Percentiles rank a stretch among this genome's conserved stretches.
phyloP scores from a whole-genome alignment of 2,797 vertebrate species.

The Threskiornis aethiopicus region DNA sequence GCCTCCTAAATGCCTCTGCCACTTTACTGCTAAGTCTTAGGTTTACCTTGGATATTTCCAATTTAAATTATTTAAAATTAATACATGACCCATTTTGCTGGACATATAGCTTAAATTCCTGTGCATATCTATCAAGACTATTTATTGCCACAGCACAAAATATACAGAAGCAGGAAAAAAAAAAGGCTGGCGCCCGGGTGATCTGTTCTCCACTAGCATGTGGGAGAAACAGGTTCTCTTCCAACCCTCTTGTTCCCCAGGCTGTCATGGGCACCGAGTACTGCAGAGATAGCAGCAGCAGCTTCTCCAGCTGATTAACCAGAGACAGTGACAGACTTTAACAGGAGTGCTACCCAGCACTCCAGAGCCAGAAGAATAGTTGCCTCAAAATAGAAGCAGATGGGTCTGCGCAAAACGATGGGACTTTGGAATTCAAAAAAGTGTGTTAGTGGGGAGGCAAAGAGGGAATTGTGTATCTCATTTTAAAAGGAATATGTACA shows the following conservation, averaged over 20 bases:
- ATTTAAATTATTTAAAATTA: not conserved
- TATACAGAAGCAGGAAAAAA: not conserved
- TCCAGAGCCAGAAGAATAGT: constrained; percentile 64
- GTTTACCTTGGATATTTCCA: not conserved
- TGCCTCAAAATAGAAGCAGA: constrained; percentile 70
- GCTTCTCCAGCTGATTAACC: constrained; percentile 71
- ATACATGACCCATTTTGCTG: not conserved
- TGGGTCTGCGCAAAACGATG: constrained; percentile 28
- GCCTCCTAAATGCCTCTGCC: not conserved
- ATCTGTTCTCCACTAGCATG: constrained; percentile 47
- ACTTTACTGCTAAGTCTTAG: not conserved
- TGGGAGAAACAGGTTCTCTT: constrained; percentile 62
- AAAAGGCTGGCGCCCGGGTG: not conserved
- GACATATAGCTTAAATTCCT: not conserved
- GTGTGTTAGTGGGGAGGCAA: constrained; percentile 13
- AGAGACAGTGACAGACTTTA: constrained; percentile 69
- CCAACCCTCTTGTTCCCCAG: constrained; percentile 60
- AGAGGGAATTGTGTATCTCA: constrained; percentile 38
- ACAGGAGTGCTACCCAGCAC: constrained; percentile 58
- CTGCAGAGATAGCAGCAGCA: constrained; percentile 62
- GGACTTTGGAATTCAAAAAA: constrained; percentile 32
- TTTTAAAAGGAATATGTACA: constrained; percentile 27
- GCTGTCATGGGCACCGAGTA: constrained; percentile 55
- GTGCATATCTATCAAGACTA: not conserved
- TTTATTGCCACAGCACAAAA: not conserved